A percentile compares a stretch with the other conserved stretches of the same genome.
phyloP scores from a whole-genome alignment of 2,797 vertebrate species.

The Cheirogaleus major region DNA sequence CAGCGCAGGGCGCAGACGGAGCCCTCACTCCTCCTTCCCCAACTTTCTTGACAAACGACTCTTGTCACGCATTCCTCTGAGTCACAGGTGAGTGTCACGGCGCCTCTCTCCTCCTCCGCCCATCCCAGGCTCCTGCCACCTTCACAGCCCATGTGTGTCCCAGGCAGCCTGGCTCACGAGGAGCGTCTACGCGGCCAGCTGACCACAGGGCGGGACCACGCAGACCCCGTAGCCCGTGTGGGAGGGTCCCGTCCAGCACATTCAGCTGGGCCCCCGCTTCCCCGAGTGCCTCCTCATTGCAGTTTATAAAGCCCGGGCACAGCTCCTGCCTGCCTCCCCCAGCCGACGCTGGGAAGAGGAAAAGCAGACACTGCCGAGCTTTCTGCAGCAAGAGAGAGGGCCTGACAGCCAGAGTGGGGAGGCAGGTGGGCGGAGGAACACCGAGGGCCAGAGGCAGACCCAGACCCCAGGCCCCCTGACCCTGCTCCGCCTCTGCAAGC shows the following conservation, averaged over 20 bases:
- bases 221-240: background rate
- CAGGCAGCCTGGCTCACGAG: background rate
- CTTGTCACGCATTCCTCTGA: conserved; percentile 76
- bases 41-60: conserved; percentile 81
- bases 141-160: background rate
- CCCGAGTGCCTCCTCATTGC: background rate
- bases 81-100: conserved; percentile 78
- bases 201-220: background rate
- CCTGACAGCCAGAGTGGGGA: background rate
- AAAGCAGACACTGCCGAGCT: background rate
- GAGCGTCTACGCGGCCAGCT: background rate
- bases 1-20: conserved; percentile 78
- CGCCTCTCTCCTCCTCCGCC: background rate
- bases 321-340: background rate
- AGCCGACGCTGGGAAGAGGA: background rate
- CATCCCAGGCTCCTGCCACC: background rate
- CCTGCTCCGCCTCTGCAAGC: background rate
- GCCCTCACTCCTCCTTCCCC: conserved; percentile 69
- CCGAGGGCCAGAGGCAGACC: background rate
- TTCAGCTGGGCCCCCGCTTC: background rate
- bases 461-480: background rate
- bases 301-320: background rate
- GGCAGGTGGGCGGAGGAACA: rapidly evolving
- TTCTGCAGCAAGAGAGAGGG: background rate
- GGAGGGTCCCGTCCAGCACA: background rate